Percentiles rank a stretch among this genome's conserved stretches.
Evolutionary conservation across 2,113 vertebrate genomes (phyloP).

Genomic region (Lepus americanus): DNA sequence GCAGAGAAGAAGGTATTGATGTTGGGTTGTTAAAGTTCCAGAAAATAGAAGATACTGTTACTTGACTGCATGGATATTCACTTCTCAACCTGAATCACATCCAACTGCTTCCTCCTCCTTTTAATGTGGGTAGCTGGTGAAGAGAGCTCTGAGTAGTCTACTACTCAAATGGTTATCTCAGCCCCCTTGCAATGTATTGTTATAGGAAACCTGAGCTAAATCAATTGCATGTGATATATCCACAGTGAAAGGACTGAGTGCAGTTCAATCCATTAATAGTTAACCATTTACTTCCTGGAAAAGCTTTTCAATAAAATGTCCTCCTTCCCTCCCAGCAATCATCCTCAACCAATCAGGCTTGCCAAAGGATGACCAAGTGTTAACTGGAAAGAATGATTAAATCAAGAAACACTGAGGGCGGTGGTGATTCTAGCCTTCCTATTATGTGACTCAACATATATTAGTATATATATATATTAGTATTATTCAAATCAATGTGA

Average conservation of each 20-base stretch:
- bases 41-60: neutral
- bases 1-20: neutral
- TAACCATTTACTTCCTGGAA: neutral
- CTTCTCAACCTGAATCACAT: neutral
- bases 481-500: neutral
- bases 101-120: fast-evolving
- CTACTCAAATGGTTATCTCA: neutral
- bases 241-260: neutral
- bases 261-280: neutral
- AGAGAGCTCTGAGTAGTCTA: neutral
- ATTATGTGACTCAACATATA: neutral
- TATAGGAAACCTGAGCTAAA: neutral
- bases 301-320: neutral
- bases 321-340: neutral
- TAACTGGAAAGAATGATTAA: neutral
- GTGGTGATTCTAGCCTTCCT: neutral
- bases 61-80: neutral
- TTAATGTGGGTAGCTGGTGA: neutral
- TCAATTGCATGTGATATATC: neutral
- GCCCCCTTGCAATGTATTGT: neutral
- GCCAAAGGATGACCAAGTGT: neutral
- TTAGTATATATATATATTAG: slow-evolving; percentile 38
- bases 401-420: neutral
- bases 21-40: neutral
- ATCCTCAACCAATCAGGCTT: neutral